Conservation (phyloP, 2,797 vertebrate species). For the Hyperoplus immaculatus region DNA sequence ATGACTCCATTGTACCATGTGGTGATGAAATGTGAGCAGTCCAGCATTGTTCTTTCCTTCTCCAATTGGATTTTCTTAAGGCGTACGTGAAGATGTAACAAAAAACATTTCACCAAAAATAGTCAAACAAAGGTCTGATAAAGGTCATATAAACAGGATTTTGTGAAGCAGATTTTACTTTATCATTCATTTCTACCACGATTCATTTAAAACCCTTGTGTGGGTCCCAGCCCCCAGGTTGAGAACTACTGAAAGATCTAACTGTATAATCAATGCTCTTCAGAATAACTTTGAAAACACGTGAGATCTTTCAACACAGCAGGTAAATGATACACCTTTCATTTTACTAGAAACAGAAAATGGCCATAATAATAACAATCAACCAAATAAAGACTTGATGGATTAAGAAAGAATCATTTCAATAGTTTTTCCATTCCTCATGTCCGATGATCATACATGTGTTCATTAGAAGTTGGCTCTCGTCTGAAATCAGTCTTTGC, state of each 20-base stretch:
- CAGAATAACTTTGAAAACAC: conserved; percentile 33
- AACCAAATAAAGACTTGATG: conserved; percentile 15
- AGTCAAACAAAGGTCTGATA: background rate
- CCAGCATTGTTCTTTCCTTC: background rate
- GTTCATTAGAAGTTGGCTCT: conserved; percentile 4
- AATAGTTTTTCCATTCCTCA: conserved; percentile 29
- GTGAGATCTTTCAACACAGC: conserved; percentile 40
- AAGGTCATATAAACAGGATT: conserved; percentile 1
- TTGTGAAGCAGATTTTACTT: conserved; percentile 7
- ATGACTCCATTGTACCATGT: background rate
- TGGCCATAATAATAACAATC: conserved; percentile 25
- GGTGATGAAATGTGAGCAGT: background rate
- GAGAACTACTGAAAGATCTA: conserved; percentile 33
- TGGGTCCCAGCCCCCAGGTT: background rate
- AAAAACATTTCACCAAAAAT: background rate
- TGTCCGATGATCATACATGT: conserved; percentile 20
- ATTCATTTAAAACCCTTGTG: conserved; percentile 9
- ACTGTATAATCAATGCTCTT: conserved; percentile 9
- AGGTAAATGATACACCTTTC: conserved; percentile 31
- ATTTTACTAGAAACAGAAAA: conserved; percentile 49
- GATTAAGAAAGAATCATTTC: conserved; percentile 15
- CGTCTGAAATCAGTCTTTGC: conserved; percentile 31
- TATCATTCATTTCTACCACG: conserved; percentile 2
- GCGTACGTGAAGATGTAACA: background rate
- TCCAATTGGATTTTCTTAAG: background rate